A percentile compares a stretch with the other conserved stretches of the same genome.
Conservation (phyloP, 2,797 vertebrate genomes). For the Acridotheres tristis region DNA sequence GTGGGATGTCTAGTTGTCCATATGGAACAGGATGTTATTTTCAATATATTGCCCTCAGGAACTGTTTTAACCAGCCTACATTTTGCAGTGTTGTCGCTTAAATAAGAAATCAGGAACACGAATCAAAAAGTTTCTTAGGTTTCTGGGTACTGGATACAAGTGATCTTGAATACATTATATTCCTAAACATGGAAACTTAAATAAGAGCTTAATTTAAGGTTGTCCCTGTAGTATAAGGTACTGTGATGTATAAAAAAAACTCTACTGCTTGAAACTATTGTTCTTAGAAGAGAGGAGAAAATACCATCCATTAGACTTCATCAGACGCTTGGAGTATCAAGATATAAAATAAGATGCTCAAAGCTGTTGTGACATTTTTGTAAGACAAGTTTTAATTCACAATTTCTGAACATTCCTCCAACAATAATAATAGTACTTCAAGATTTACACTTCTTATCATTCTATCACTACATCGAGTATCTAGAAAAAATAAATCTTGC, state of each 20-base stretch:
- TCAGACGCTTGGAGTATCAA: neutral
- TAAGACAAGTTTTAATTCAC: neutral
- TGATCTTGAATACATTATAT: neutral
- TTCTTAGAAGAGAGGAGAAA: neutral
- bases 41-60: neutral
- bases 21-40: slow-evolving; percentile 6
- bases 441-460: neutral
- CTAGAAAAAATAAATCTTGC: neutral
- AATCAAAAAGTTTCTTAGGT: neutral
- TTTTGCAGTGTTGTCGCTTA: neutral
- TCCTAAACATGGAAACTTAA: neutral
- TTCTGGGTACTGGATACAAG: neutral
- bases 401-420: neutral
- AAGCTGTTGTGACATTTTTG: neutral
- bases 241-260: neutral
- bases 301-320: neutral
- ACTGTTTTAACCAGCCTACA: neutral
- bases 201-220: neutral
- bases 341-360: neutral
- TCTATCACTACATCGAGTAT: neutral
- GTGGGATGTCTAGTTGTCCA: neutral
- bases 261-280: neutral
- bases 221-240: neutral
- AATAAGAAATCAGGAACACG: neutral
- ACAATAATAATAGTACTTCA: neutral